Percentiles rank a stretch among this genome's conserved stretches.
These are phyloP conservation scores for Heliconius ethilla DNA, from an alignment of 2,888 invertebrate genomes.

Conservation along the genomic window DNA sequence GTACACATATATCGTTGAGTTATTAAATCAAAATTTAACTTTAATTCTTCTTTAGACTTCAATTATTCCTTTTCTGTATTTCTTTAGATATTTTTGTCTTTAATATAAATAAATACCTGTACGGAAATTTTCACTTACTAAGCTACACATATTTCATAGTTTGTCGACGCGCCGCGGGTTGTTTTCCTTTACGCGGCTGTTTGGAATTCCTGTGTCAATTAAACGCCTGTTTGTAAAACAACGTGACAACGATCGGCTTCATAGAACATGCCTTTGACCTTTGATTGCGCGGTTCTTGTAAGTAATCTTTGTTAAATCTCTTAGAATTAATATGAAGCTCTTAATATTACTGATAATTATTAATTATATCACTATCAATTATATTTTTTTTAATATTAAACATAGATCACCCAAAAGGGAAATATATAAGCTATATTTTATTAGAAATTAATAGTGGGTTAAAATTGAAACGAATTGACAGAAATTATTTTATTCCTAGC, in stretches of 20 bases:
- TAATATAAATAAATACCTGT: not conserved
- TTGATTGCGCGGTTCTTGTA: slow-evolving; percentile 41
- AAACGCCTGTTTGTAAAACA: slow-evolving; percentile 75
- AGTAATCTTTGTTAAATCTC: slow-evolving; percentile 30
- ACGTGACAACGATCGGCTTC: slow-evolving; percentile 66
- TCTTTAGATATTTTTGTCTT: not conserved
- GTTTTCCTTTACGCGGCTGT: slow-evolving; percentile 70
- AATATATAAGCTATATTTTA: too few species aligned
- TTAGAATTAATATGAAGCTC: not conserved
- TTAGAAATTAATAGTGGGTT: too few species aligned
- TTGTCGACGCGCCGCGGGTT: slow-evolving; percentile 49
- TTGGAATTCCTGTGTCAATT: slow-evolving; percentile 75
- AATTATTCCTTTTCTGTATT: not conserved
- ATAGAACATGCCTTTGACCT: slow-evolving; percentile 61
- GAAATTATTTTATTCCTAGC: not conserved
- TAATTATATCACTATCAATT: not conserved
- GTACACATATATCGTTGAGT: too few species aligned
- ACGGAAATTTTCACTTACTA: not conserved
- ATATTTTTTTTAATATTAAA: too few species aligned
- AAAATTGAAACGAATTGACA: too few species aligned
- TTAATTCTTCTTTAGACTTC: too few species aligned
- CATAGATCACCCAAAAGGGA: too few species aligned
- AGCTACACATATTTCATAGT: slow-evolving; percentile 45
- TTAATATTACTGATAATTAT: too few species aligned
- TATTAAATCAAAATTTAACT: too few species aligned